These are phyloP conservation scores for Rhysida immarginata DNA, from an alignment of 1,140 invertebrate genomes.

Conservation along the genomic window DNA sequence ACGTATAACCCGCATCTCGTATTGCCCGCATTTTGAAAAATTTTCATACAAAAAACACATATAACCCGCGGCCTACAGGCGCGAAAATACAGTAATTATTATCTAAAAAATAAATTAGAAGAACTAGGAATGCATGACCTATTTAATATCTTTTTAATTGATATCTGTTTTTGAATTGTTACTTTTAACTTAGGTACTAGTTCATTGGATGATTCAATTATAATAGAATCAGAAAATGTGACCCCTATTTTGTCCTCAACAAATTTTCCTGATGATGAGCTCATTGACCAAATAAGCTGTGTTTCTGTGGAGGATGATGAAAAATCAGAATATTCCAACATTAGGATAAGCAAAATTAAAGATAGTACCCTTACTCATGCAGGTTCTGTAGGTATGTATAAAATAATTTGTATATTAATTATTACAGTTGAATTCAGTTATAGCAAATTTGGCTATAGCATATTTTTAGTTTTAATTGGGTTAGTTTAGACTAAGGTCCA, in stretches of 20 bases:
- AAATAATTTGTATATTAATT: not conserved
- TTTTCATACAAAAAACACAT: too few species aligned
- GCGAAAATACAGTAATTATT: too few species aligned
- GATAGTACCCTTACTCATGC: not conserved
- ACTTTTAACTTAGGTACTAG: not conserved
- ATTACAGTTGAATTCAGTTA: not conserved
- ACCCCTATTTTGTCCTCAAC: not conserved
- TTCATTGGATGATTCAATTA: not conserved
- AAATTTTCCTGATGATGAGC: not conserved
- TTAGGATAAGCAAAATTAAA: not conserved
- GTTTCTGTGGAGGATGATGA: slow-evolving; percentile 5
- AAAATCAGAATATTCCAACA: slow-evolving; percentile 7
- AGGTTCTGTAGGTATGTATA: not conserved
- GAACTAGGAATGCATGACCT: too few species aligned
- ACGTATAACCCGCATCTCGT: too few species aligned
- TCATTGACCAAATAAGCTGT: not conserved
- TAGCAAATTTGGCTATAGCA: not conserved
- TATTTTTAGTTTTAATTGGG: not conserved
- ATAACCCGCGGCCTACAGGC: too few species aligned
- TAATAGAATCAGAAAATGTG: not conserved
- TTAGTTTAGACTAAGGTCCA: too few species aligned
- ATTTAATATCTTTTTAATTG: too few species aligned
- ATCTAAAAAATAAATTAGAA: too few species aligned
- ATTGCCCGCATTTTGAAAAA: too few species aligned
- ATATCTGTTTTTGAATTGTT: too few species aligned